These are phyloP conservation scores for Himalopsyche phryganea DNA, from an alignment of 1,140 invertebrate genomes.

Conservation along the genomic window DNA sequence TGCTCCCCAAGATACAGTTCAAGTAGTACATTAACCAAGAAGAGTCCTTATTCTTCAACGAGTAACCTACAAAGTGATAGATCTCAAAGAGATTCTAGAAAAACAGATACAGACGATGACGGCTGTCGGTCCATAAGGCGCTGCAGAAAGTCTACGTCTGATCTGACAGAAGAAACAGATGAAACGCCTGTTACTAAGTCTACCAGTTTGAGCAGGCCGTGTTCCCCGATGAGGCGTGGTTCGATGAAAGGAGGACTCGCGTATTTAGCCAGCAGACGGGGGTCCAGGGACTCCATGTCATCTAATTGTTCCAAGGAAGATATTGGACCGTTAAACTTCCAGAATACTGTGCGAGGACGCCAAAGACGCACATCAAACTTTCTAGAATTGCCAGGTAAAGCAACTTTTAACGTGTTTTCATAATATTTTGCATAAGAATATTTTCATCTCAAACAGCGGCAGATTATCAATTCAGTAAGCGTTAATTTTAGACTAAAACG, in stretches of 20 bases:
- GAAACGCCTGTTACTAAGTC: constrained; percentile 58
- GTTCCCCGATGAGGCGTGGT: constrained; percentile 56
- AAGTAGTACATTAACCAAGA: constrained; percentile 45
- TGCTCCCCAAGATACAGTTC: constrained; percentile 46
- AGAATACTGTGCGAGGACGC: constrained; percentile 66
- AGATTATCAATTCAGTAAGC: too few relatives aligned
- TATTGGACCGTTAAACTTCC: constrained; percentile 73
- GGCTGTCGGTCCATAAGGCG: constrained; percentile 44
- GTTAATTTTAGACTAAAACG: too few relatives aligned
- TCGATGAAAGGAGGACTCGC: constrained; percentile 67
- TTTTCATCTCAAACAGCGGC: too few relatives aligned
- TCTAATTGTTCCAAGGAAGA: constrained; percentile 68
- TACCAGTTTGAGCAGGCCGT: constrained; percentile 59
- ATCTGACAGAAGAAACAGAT: constrained; percentile 64
- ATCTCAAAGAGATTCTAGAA: constrained; percentile 39
- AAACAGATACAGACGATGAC: constrained; percentile 44
- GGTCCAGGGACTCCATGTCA: constrained; percentile 62
- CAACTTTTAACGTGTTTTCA: constrained; percentile 8
- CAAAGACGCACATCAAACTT: constrained; percentile 81
- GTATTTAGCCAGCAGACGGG: constrained; percentile 70
- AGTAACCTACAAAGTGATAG: constrained; percentile 44
- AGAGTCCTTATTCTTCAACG: constrained; percentile 50
- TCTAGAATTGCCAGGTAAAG: constrained; percentile 79
- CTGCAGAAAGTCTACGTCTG: constrained; percentile 68
- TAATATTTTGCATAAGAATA: too few relatives aligned